Evolutionary conservation across 1,140 invertebrate genomes (phyloP), one percentile per base, ranked within the genome.

Genomic region (Ruditapes philippinarum): DNA sequence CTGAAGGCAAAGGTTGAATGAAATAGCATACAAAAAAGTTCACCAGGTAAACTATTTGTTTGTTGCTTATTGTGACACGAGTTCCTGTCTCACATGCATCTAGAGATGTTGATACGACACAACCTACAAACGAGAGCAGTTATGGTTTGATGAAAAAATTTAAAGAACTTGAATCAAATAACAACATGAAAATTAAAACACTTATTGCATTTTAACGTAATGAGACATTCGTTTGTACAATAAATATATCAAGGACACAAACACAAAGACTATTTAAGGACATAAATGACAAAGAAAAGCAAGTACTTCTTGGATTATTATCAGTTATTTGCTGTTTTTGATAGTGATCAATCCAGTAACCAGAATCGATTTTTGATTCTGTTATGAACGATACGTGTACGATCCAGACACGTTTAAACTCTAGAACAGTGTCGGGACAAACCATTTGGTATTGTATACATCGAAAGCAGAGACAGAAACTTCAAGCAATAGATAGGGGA

Each of bases 81-180:
- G 42, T 49, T 28, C 65, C 40, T n/a, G 54, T 84, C 22, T 68
- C 81, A 70, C 65, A 68, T 28, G 25, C 0, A 19, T 62, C 31
- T 36, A 73, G 33, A n/a, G 49, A 22, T 12, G 22, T 7, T 38
- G 9, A 1, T 84, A 17, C 11, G 36, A 54, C 49, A 45, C 12
- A 33, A 84, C 51, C 33, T 84, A n/a, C 25, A 25, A 49, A 49
- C n/a, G 25, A 45, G 54, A 25, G 81, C 70, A 49, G 2, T 0
- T 31, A 22, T 84, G 81, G 81, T 84, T 84, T 84, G 62, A 84
- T 3, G n/a, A 73, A 84, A 19, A 84, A 84, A 70, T 84, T 57
- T 36, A 38, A 84, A n/a, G 62, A 84, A 19, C 31, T 84, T 28
- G 36, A 70, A 33, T 40, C 3, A 38, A 84, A 40, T 19, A 22